A percentile compares a stretch with the other conserved stretches of the same genome.
Evolutionary conservation across 2,797 vertebrate genomes (phyloP).

Genomic region (Phoebastria nigripes): DNA sequence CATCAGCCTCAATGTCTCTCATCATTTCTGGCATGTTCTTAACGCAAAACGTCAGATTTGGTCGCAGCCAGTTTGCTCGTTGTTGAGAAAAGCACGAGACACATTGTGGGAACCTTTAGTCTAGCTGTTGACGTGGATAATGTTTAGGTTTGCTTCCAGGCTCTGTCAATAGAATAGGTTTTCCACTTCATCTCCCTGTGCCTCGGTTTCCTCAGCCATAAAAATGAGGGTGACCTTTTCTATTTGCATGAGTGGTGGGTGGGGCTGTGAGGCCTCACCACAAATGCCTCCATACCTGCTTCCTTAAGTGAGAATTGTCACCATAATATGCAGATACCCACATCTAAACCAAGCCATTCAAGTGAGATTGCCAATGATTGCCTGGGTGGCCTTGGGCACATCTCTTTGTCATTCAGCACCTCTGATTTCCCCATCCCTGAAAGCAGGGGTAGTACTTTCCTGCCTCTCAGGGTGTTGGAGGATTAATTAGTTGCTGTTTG

Average conservation of each 20-base stretch:
- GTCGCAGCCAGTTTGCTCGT: background rate
- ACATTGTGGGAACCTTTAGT: background rate
- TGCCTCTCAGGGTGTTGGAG: background rate
- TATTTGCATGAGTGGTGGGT: background rate
- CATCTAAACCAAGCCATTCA: background rate
- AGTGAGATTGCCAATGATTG: background rate
- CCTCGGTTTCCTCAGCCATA: background rate
- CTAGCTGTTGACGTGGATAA: background rate
- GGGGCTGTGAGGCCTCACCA: background rate
- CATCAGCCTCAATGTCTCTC: background rate
- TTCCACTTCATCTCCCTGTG: background rate
- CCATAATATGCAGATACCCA: background rate
- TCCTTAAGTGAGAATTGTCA: background rate
- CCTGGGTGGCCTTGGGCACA: slow-evolving; percentile 40
- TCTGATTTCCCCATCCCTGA: slow-evolving; percentile 39
- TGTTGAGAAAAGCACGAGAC: background rate
- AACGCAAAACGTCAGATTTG: background rate
- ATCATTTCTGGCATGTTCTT: background rate
- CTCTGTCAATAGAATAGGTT: background rate
- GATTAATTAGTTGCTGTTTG: slow-evolving; percentile 40
- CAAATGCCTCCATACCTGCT: background rate
- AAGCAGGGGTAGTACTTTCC: background rate
- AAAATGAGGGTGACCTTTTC: background rate
- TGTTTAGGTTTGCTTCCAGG: background rate
- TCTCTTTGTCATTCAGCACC: slow-evolving; percentile 51